phyloP scores from a whole-genome alignment of 2,797 vertebrate genomes.

The Halcyon leucocephala region DNA sequence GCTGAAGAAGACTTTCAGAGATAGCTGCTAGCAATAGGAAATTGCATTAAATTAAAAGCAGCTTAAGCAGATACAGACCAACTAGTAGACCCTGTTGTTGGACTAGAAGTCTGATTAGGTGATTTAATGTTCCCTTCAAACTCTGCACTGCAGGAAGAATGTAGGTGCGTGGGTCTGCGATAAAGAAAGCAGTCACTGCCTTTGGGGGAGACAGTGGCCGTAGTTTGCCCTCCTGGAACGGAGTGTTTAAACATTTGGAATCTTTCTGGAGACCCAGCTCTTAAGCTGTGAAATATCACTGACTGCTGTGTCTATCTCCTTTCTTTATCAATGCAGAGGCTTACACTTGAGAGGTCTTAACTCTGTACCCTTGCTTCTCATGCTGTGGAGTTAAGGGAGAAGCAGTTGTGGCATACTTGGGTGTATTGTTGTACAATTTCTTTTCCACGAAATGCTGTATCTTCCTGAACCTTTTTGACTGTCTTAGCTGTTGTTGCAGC shows the following conservation, averaged over 20 bases:
- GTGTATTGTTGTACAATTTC: not conserved
- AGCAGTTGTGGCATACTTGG: not conserved
- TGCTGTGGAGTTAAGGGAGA: not conserved
- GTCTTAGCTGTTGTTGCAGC: not conserved
- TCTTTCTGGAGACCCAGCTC: not conserved
- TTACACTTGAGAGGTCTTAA: not conserved
- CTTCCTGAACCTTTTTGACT: not conserved
- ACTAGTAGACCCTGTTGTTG: not conserved
- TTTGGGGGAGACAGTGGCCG: not conserved
- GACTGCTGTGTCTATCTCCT: not conserved
- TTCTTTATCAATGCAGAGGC: not conserved
- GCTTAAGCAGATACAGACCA: not conserved
- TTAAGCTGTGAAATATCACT: not conserved
- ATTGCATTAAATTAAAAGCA: not conserved
- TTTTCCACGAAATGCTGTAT: not conserved
- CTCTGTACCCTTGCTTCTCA: rapidly evolving
- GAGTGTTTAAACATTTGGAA: not conserved
- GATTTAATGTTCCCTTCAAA: not conserved
- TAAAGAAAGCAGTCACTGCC: not conserved
- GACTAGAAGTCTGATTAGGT: not conserved
- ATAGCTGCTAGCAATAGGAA: not conserved
- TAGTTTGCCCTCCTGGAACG: not conserved
- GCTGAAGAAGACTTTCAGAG: not conserved
- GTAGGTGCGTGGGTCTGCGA: not conserved
- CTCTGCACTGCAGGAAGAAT: not conserved